Percentiles rank a stretch among this genome's conserved stretches.
These are phyloP conservation scores for Esox masquinongy DNA, from an alignment of 2,797 vertebrate genomes.

Conservation along the genomic window DNA sequence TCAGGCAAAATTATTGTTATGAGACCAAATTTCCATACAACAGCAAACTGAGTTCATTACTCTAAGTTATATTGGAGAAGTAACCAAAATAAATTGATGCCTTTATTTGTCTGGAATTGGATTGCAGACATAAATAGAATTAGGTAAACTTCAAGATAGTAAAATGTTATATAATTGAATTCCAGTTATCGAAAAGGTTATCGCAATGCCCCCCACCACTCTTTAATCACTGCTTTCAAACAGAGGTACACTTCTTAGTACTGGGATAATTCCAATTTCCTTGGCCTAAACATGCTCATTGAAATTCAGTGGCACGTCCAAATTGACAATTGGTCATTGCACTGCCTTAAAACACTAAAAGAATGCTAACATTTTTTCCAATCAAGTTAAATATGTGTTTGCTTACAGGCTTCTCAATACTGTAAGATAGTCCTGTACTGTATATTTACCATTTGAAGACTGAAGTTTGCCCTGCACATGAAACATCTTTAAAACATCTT, in stretches of 20 bases:
- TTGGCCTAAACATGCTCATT: slow-evolving; percentile 32
- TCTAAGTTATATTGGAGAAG: slow-evolving; percentile 80
- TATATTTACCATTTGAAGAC: not conserved
- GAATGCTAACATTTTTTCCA: slow-evolving; percentile 33
- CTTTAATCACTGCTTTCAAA: slow-evolving; percentile 57
- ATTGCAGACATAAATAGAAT: slow-evolving; percentile 79
- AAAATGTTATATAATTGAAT: slow-evolving; percentile 78
- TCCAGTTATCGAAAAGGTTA: slow-evolving; percentile 73
- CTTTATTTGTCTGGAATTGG: slow-evolving; percentile 78
- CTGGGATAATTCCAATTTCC: slow-evolving; percentile 37
- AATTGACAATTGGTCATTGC: slow-evolving; percentile 31
- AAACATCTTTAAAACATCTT: not conserved
- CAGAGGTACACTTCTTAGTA: slow-evolving; percentile 39
- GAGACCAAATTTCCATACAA: slow-evolving; percentile 85
- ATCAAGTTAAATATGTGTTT: slow-evolving; percentile 35
- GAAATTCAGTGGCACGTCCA: slow-evolving; percentile 41
- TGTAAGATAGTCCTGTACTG: not conserved
- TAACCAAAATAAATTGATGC: slow-evolving; percentile 79
- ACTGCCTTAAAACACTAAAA: slow-evolving; percentile 29
- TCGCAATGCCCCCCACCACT: slow-evolving; percentile 51
- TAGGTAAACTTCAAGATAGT: slow-evolving; percentile 71
- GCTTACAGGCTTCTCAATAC: slow-evolving; percentile 8
- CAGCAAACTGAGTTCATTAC: slow-evolving; percentile 86
- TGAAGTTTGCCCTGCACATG: not conserved
- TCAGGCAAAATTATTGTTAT: slow-evolving; percentile 87